These are phyloP conservation scores for Cheirogaleus major DNA, from an alignment of 2,797 vertebrate species.

Conservation along the genomic window DNA sequence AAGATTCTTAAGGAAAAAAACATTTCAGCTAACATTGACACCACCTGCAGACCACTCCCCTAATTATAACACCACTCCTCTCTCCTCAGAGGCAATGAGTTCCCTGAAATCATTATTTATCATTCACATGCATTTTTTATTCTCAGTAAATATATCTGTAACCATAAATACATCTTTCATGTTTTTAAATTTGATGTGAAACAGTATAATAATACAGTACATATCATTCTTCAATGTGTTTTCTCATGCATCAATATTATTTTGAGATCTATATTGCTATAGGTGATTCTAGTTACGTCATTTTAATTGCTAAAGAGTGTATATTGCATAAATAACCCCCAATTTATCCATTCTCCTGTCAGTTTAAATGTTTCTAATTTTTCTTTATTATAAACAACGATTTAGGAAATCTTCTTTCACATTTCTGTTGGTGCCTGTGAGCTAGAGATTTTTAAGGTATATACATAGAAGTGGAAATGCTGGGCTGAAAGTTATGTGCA, in stretches of 20 bases:
- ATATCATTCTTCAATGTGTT: not conserved
- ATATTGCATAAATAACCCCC: not conserved
- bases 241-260: not conserved
- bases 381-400: not conserved
- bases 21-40: accelerated
- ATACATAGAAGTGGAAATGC: not conserved
- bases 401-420: not conserved
- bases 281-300: not conserved
- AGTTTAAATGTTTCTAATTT: not conserved
- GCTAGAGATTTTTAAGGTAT: not conserved
- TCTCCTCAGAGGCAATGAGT: not conserved
- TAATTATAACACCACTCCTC: not conserved
- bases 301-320: not conserved
- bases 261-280: not conserved
- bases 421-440: not conserved
- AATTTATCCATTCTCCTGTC: not conserved
- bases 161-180: not conserved
- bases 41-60: not conserved
- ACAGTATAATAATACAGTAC: too few relatives aligned
- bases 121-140: not conserved
- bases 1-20: not conserved
- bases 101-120: not conserved
- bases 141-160: not conserved
- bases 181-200: not conserved
- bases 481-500: not conserved